Percentiles rank a stretch among this genome's conserved stretches.
Evolutionary conservation across 2,113 vertebrate species (phyloP).

Genomic region (Protobothrops flavoviridis): DNA sequence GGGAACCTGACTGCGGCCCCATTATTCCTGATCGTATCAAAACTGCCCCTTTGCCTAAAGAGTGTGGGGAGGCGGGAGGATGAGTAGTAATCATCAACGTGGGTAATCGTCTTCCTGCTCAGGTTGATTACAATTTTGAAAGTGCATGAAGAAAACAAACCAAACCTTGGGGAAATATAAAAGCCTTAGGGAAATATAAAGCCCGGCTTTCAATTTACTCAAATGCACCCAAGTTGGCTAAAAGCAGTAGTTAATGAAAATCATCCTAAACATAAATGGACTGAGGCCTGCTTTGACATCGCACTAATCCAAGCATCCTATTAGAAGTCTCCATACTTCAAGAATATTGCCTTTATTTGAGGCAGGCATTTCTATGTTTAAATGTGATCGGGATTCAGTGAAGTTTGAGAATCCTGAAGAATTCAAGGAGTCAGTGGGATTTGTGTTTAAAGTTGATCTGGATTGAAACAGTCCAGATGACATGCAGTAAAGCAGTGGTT

Average conservation of each 20-base stretch:
- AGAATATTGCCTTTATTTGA: background rate
- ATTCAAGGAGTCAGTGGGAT: background rate
- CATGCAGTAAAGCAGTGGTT: background rate
- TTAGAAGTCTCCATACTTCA: background rate
- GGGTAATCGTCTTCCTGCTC: background rate
- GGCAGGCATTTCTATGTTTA: background rate
- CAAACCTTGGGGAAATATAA: background rate
- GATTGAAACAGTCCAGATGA: background rate
- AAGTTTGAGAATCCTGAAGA: background rate
- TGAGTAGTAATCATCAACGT: background rate
- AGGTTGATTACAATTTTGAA: background rate
- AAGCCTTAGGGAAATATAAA: background rate
- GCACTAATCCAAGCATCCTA: background rate
- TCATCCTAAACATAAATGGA: background rate
- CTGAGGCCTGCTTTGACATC: background rate
- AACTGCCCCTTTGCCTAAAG: background rate
- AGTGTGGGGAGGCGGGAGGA: background rate
- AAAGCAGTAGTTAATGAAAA: background rate
- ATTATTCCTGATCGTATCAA: background rate
- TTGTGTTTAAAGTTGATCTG: background rate
- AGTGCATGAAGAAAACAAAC: background rate
- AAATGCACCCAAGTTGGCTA: background rate
- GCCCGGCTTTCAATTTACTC: background rate
- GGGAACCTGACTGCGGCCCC: background rate
- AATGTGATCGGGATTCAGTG: background rate